These are phyloP conservation scores for Malacoctenus gilli DNA, from an alignment of 2,797 vertebrate genomes.

Conservation along the genomic window DNA sequence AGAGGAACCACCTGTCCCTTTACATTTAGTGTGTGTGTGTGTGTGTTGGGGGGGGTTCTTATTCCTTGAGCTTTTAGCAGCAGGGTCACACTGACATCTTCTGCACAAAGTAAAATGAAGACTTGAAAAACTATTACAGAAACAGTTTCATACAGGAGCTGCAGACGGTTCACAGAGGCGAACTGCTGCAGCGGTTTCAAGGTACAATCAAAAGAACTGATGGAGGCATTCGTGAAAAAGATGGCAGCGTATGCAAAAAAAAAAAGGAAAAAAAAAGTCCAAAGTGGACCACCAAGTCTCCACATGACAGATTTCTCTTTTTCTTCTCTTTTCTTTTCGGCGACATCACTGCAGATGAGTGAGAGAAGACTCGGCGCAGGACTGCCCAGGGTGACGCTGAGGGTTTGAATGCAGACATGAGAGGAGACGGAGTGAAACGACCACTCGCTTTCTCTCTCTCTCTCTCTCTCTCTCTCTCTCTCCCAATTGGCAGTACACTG, in stretches of 20 bases:
- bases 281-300: not conserved
- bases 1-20: too few relatives aligned
- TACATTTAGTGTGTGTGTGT: too few relatives aligned
- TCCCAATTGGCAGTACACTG: constrained; percentile 63
- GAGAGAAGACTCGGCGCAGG: constrained; percentile 22
- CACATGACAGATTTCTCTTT: not conserved
- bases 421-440: constrained; percentile 56
- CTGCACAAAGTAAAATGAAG: not conserved
- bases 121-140: not conserved
- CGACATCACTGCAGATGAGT: constrained; percentile 19
- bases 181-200: not conserved
- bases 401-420: constrained; percentile 56
- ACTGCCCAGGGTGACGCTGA: constrained; percentile 43
- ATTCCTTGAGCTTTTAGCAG: not conserved
- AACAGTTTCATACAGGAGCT: not conserved
- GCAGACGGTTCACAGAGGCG: not conserved
- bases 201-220: not conserved
- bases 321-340: constrained; percentile 2
- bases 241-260: constrained; percentile 9
- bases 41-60: not conserved
- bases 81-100: not conserved
- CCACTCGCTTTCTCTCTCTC: constrained; percentile 54
- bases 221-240: not conserved
- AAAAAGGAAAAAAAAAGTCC: too few relatives aligned
- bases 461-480: constrained; percentile 58